Evolutionary conservation across 2,888 invertebrate genomes (phyloP).

Genomic region (Ariolimax columbianus): DNA sequence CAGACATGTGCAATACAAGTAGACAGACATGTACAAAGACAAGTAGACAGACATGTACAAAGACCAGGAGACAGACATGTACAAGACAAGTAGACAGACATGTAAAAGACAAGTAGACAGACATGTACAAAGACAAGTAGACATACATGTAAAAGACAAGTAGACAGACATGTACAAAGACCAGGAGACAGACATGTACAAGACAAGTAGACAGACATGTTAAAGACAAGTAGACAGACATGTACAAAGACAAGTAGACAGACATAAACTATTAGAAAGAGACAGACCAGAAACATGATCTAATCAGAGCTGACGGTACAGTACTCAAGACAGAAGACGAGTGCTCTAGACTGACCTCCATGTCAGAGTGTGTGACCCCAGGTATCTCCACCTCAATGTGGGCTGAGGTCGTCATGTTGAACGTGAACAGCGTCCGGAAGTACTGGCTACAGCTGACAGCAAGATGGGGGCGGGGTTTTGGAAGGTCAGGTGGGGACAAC

Average conservation of each 20-base stretch:
- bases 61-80: background rate
- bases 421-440: conserved; percentile 55
- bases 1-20: background rate
- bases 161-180: conserved; percentile 3
- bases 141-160: background rate
- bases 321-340: background rate
- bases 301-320: background rate
- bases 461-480: background rate
- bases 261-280: background rate
- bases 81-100: background rate
- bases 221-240: background rate
- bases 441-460: conserved; percentile 56
- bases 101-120: background rate
- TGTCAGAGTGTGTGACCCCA: conserved; percentile 51
- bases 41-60: conserved; percentile 22
- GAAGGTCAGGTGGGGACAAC: too few species aligned
- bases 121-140: background rate
- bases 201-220: background rate
- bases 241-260: background rate
- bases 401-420: conserved; percentile 53
- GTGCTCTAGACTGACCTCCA: conserved; percentile 42
- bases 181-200: conserved; percentile 4
- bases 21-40: background rate
- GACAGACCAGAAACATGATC: background rate
- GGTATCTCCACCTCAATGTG: conserved; percentile 57